Evolutionary conservation across 2,113 vertebrate species (phyloP), one percentile per base, ranked within the genome.

Genomic region (Seriola aureovittata): DNA sequence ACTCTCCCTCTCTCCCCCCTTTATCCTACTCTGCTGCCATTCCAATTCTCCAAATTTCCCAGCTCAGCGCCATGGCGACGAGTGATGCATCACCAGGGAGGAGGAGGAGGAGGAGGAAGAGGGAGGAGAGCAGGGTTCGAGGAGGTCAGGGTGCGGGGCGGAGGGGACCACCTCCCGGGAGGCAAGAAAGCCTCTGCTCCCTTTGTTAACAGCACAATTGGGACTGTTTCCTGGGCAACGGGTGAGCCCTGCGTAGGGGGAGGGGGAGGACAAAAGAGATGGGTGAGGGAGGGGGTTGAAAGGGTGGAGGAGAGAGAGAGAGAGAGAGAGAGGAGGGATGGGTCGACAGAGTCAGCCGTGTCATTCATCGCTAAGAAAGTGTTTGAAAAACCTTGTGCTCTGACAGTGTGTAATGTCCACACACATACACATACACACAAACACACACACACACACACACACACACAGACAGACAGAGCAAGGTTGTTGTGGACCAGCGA

Each of bases 171-270:
- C 95, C 95, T 95, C 93, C 94, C 70, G 86, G 80, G 92, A 94
- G 90, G 88, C 86, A 85, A 93, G 92, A 94, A 95, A 93, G 92
- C 89, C 88, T 85, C 80, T 25, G 83, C 90, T 89, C 85, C 92
- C 81, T 93, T 96, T 96, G 95, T 95, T 95, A 93, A 83, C 73
- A 63, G 85, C 91, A 96, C 95, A 96, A 96, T 95, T 86, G 93
- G 90, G 91, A 94, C 82, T 0, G 94, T 96, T 96, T 93, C 95
- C 94, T 71, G 58, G 93, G 95, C 90, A 95, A 96, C 95, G 74
- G 87, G 88, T 86, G 92, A 94, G 89, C 83, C 93, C 91, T 86
- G 85, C 29, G 11, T 84, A 80, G 90, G 94, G 91, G 90, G 85
- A 89, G 85, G 80, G 87, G 75, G 79, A 88, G 81, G 88, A 92